Percentiles rank a stretch among this genome's conserved stretches.
Evolutionary conservation across 2,888 invertebrate species (phyloP).

Genomic region (Merodon equestris): DNA sequence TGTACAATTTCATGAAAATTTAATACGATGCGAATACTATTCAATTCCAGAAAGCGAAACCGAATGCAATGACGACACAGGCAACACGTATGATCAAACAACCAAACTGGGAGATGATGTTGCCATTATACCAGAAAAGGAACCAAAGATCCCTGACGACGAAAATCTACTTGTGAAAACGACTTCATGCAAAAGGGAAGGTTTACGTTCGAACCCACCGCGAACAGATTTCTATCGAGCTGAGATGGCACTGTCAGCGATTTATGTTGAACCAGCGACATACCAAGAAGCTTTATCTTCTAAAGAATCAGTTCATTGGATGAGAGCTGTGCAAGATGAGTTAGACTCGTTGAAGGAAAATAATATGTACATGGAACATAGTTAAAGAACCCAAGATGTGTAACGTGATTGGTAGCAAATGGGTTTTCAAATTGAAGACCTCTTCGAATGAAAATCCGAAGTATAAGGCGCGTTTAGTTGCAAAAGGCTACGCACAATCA

Average conservation of each 20-base stretch:
- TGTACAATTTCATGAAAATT: neutral
- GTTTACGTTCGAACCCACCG: neutral
- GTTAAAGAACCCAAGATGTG: too few relatives aligned
- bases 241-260: neutral
- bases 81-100: too few relatives aligned
- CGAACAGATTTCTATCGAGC: neutral
- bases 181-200: neutral
- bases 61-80: too few relatives aligned
- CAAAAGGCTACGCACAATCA: too few relatives aligned
- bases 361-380: slow-evolving; percentile 31
- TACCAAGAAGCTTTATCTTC: neutral
- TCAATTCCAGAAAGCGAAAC: neutral
- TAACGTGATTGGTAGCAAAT: too few relatives aligned
- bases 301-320: slow-evolving; percentile 61
- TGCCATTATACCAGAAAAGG: neutral
- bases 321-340: slow-evolving; percentile 38
- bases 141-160: neutral
- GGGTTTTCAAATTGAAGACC: neutral
- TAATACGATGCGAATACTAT: neutral
- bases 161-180: neutral
- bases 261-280: neutral
- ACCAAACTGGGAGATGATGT: neutral
- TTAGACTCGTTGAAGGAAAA: slow-evolving; percentile 23
- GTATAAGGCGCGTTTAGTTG: too few relatives aligned
- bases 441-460: neutral